Percentiles rank a stretch among this genome's conserved stretches.
Conservation (phyloP, 2,888 invertebrate species). For the Chrysotoxum bicinctum region DNA sequence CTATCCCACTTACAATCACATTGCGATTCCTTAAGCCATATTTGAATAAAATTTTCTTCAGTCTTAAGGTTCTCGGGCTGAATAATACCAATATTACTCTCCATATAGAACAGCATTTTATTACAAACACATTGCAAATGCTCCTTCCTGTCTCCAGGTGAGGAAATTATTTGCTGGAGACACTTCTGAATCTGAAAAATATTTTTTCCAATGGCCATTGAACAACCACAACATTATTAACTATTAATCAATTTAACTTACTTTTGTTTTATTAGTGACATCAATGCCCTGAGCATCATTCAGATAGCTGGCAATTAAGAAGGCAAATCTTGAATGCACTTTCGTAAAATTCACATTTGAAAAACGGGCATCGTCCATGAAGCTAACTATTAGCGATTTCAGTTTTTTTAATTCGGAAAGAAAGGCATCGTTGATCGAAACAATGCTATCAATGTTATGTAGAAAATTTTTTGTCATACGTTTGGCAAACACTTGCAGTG, state of each 20-base stretch:
- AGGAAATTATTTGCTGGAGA: conserved; percentile 74
- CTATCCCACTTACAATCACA: conserved; percentile 86
- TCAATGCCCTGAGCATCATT: conserved; percentile 79
- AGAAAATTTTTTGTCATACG: conserved; percentile 86
- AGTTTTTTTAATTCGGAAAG: conserved; percentile 87
- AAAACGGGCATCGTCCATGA: conserved; percentile 87
- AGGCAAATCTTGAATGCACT: conserved; percentile 86
- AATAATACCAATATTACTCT: conserved; percentile 52
- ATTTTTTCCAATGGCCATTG: not conserved
- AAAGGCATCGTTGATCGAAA: conserved; percentile 84
- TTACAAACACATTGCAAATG: conserved; percentile 82
- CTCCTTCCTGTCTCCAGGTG: conserved; percentile 80
- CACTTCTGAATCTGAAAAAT: conserved; percentile 75
- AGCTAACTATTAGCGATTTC: conserved; percentile 86
- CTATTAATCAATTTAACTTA: conserved; percentile 20
- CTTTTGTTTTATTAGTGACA: conserved; percentile 75
- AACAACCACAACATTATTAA: not conserved
- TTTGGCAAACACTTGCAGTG: conserved; percentile 86
- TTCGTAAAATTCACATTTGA: conserved; percentile 85
- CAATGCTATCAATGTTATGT: conserved; percentile 83
- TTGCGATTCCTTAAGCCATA: conserved; percentile 84
- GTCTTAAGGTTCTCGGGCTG: conserved; percentile 83
- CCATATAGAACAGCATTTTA: conserved; percentile 79
- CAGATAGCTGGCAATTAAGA: conserved; percentile 85
- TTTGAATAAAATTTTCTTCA: conserved; percentile 84